Base-by-base conservation (phyloP, 2,113 vertebrate genomes). In the Larimichthys polyactis region DNA sequence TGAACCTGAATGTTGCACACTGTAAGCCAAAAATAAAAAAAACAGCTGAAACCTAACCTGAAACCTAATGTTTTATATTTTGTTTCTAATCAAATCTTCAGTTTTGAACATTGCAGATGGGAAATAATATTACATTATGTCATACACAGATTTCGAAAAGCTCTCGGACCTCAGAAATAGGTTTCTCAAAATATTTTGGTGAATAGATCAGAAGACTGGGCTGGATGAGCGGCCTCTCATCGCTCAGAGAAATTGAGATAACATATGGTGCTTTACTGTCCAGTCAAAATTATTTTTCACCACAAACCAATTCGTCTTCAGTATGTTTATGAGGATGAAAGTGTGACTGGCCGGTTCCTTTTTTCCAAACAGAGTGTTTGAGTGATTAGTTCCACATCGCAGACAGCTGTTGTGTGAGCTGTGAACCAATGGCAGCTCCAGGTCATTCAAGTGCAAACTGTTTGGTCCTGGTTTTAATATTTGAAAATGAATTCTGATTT, bases 391-490 rank as follows among this genome's bases (percentile, higher is more conserved):
- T 76, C 32, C 63, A 57, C 48, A 24, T 54, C 19, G 36, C 48
- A 40, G 19, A 63, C 44, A 51, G 58, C 36, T 55, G 48, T 64
- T 65, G n/a, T 54, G 36, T 40, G 4, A 49, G 7, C 24, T 27
- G 27, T 27, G 27, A 27, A 27, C 27, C 27, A 27, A 27, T 27
- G 27, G 2, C 27, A 27, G 27, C 27, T 27, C 8, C 22, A 32
- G 12, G 3, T 24, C 36, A 32, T 11, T 52, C 43, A 43, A 54
- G 58, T 44, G 5, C 48, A 63, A n/a, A 63, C 10, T 12, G 32
- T 63, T 63, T 63, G 60, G 29, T 64, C 49, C n/a, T 65, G 49
- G 73, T 75, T 75, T 75, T 29, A 46, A 46, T 46, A 57, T 57
- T 11, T 76, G 24, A 55, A 29, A 36, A 57, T 57, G 17, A 57